Percentiles rank a stretch among this genome's conserved stretches.
phyloP scores from a whole-genome alignment of 2,888 invertebrate species.

The Caradrina kadenii region DNA sequence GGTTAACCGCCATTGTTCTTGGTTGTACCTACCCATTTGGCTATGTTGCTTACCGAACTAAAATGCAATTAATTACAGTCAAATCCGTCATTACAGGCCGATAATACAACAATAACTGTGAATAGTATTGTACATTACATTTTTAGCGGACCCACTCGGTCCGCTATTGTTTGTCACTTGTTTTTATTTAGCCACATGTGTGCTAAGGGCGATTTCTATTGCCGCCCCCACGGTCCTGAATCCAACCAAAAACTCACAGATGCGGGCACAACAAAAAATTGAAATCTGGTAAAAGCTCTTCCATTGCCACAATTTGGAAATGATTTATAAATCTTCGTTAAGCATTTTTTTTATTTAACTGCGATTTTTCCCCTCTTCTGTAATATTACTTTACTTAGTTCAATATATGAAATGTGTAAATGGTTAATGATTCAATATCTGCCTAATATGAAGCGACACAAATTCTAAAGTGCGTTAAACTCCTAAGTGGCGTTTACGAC shows the following conservation, averaged over 20 bases:
- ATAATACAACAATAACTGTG: conserved; percentile 58
- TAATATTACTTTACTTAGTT: conserved; percentile 1
- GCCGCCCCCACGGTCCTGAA: conserved; percentile 69
- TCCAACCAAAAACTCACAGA: conserved; percentile 74
- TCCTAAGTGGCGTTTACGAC: conserved; percentile 47
- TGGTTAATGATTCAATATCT: conserved; percentile 29
- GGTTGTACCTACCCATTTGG: not conserved
- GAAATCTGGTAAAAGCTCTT: conserved; percentile 52
- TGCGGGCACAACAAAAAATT: conserved; percentile 78
- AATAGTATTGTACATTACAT: conserved; percentile 51
- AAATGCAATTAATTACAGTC: conserved; percentile 56
- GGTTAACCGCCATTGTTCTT: too few relatives aligned
- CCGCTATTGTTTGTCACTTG: conserved; percentile 72
- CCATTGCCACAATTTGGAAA: conserved; percentile 45
- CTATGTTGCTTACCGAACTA: conserved; percentile 41
- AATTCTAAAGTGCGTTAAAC: conserved; percentile 49
- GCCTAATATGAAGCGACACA: conserved; percentile 23
- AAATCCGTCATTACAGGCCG: conserved; percentile 56
- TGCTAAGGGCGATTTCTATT: conserved; percentile 75
- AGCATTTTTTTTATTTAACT: conserved; percentile 36
- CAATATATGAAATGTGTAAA: conserved; percentile 17
- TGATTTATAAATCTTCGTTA: conserved; percentile 61
- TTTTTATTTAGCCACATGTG: conserved; percentile 82
- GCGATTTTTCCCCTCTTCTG: conserved; percentile 12
- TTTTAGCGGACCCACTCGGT: conserved; percentile 58